Base-by-base conservation (phyloP, 2,797 vertebrate species). In the Mormyrus proboscirostris region DNA sequence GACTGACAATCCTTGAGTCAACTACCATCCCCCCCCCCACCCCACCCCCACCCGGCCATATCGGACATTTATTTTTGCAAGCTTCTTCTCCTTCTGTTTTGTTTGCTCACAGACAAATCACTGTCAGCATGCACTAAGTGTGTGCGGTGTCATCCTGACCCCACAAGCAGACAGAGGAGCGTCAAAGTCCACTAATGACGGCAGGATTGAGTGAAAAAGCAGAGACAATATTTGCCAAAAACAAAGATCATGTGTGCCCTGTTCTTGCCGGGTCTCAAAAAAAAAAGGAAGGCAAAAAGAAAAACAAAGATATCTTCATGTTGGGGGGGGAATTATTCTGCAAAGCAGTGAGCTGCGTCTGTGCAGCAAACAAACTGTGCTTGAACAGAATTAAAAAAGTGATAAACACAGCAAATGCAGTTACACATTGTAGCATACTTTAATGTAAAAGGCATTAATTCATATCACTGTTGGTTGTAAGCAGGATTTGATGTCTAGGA, bases 51-150 rank as follows among this genome's bases (percentile, higher is more conserved):
- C 29, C 29, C 29, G 2, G 29, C 9, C 76, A 93, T 93, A 93
- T 91, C 93, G 89, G 88, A 91, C 92, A 93, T 95, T 94, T 95
- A 94, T 94, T 96, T 95, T 96, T 94, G 91, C 93, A 93, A 93
- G 93, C 95, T 93, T 93, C 95, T 95, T 93, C 91, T 91, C 89
- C 89, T 93, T 94, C 95, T 79, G 91, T 91, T 91, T 90, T 91
- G 69, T 89, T 92, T 93, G 94, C 92, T 93, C 93, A 91, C 93
- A 93, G n/a, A n/a, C n/a, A n/a, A n/a, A n/a, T n/a, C n/a, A 93
- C 95, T 94, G 95, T 95, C 95, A 94, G 91, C 92, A 93, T 88
- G 91, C 91, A 94, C 95, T 95, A 95, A 94, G 92, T 0, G 89
- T 89, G 89, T 89, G 90, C 91, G 90, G 92, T 92, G 92, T 90